phyloP scores from a whole-genome alignment of 2,888 invertebrate species.

The Xanthorhoe spadicearia region DNA sequence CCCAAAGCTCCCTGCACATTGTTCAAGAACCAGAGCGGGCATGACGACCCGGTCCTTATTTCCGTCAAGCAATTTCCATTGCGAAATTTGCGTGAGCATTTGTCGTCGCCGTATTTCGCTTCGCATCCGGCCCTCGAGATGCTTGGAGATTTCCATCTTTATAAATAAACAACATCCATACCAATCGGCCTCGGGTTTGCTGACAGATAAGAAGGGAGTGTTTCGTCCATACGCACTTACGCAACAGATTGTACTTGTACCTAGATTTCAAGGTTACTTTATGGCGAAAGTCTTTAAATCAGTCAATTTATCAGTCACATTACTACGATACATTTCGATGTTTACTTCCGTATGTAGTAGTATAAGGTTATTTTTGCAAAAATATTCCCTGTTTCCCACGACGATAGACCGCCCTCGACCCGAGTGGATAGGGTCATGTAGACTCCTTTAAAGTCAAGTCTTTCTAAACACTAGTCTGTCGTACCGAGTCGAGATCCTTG shows the following conservation, averaged over 20 bases:
- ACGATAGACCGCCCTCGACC: constrained; percentile 13
- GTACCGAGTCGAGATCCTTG: constrained; percentile 62
- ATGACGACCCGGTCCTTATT: constrained; percentile 44
- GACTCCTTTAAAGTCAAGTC: constrained; percentile 52
- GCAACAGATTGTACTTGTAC: constrained; percentile 19
- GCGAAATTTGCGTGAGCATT: constrained; percentile 54
- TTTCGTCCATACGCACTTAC: constrained; percentile 27
- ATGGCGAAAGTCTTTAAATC: constrained; percentile 9
- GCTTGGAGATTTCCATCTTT: constrained; percentile 21
- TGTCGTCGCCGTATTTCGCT: constrained; percentile 53
- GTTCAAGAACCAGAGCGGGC: constrained; percentile 20
- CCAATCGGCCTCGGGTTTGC: constrained; percentile 33
- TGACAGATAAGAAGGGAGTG: constrained; percentile 33
- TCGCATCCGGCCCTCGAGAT: constrained; percentile 49
- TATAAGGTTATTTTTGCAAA: background rate
- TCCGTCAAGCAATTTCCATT: constrained; percentile 53
- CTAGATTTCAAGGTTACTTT: constrained; percentile 24
- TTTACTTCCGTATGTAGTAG: background rate
- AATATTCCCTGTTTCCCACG: constrained; percentile 3
- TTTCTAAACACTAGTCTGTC: constrained; percentile 50
- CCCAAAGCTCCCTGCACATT: constrained; percentile 16
- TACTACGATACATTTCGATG: no score
- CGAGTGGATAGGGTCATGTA: constrained; percentile 53
- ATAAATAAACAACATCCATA: constrained; percentile 49
- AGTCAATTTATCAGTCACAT: background rate